Base-by-base conservation (phyloP, 1,140 invertebrate species). In the Hestina assimilis region DNA sequence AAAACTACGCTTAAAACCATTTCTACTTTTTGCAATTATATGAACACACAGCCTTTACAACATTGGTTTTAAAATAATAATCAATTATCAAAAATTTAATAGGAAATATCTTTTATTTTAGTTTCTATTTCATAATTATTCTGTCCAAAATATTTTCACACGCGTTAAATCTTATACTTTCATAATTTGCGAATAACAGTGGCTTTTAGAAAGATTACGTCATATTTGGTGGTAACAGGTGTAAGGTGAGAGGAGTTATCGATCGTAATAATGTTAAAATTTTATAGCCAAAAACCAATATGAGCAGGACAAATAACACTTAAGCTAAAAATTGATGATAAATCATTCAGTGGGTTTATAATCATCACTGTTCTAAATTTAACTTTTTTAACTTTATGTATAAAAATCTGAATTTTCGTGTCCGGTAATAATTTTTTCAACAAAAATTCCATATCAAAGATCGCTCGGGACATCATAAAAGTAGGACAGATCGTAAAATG, bases 371-470 rank as follows among this genome's bases (percentile, higher is more conserved):
- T 26, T 26, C 4, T 26, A 26, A 26, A 26, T 9, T 5, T 26
- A 9, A 26, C 9, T 14, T 3, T n/a, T 5, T n/a, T 9, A n/a
- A 2, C 4, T 9, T 12, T 35, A 26, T 26, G 24, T 2, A 3
- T 6, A 20, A 41, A 4, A n/a, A n/a, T 1, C 3, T 41, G 1
- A 12, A 41, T 6, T 19, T 41, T 21, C 14, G 31, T 35, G 24
- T 9, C n/a, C 24, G 24, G 7, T 26, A 14, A 33, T 33, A 15
- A 9, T 0, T 9, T 7, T 33, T 31, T 4, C 3, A 15, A 59
- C 51, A 47, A 48, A 47, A 42, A 35, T 35, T n/a, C 28, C 51
- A 48, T 60, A 60, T 60, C 12, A 59, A 45, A 47, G 41, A 47
- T 54, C 57, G 43, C 12, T 21, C 33, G 33, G 41, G 14, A 11